phyloP scores from a whole-genome alignment of 2,113 vertebrate genomes.

The Apteryx owenii region DNA sequence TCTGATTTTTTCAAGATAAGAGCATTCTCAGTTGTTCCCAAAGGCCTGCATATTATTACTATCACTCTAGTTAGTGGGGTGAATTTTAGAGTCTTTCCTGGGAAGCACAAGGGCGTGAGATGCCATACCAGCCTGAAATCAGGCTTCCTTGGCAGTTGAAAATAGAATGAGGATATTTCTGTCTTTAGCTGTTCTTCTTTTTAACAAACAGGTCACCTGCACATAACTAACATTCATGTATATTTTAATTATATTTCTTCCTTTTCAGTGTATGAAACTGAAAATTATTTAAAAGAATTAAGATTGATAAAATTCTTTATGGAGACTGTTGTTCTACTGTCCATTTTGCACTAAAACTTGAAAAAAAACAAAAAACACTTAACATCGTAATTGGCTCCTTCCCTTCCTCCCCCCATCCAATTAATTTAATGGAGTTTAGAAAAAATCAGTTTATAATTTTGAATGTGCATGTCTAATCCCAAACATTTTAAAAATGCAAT shows the following conservation, averaged over 20 bases:
- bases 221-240: background rate
- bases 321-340: background rate
- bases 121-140: background rate
- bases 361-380: background rate
- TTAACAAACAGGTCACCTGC: background rate
- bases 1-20: background rate
- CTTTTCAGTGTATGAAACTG: background rate
- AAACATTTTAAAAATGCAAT: background rate
- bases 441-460: background rate
- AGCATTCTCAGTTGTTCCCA: background rate
- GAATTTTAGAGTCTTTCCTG: background rate
- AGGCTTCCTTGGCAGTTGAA: background rate
- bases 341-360: background rate
- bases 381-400: background rate
- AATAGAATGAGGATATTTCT: background rate
- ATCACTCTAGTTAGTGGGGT: background rate
- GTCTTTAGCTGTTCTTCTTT: background rate
- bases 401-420: background rate
- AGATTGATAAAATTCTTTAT: background rate
- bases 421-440: background rate
- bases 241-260: background rate
- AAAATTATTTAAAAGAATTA: background rate
- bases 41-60: background rate
- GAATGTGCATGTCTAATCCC: background rate
- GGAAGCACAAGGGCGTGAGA: background rate